Base-by-base conservation (phyloP, 2,113 vertebrate genomes). In the Pomatostomus ruficeps region DNA sequence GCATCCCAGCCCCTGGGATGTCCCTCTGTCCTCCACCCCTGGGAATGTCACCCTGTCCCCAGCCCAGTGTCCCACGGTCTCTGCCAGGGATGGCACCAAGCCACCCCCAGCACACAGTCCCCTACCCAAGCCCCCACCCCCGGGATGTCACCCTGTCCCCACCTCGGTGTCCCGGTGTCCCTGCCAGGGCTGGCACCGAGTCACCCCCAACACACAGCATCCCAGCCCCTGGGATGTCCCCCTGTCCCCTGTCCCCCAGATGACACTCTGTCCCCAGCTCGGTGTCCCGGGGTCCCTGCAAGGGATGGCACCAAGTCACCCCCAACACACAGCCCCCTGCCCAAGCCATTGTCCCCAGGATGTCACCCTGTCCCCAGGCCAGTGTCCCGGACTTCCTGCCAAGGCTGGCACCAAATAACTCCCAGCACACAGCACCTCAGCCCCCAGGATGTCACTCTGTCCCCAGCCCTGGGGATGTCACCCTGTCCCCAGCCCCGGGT, bases 91-190 rank as follows among this genome's bases (percentile, higher is more conserved):
- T 63, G 61, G 40, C 62, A 65, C 40, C 15, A 29, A 43, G 31
- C 9, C 31, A n/a, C 54, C 33, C 54, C 33, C 55, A 57, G 31
- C 51, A 52, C 51, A 12, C 51, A 31, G 28, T 29, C 19, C 55
- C 55, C 33, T 35, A 14, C 55, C 55, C 55, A n/a, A n/a, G 54
- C 54, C 31, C 52, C 52, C 33, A 29, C 6, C 51, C 70, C 70
- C 46, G 3, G 25, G 59, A 14, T 61, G 59, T 40, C 61, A 31
- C 68, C 38, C 38, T 8, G 5, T 38, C 10, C 43, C 35, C 61
- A 22, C 6, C 28, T 7, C 11, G 0, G 7, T 15, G 52, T 36
- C 14, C 45, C 1, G 1, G 40, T 16, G 4, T 20, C 40, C 5
- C 31, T 43, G 45, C 43, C 33, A 35, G 20, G 3, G 18, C 2